A percentile compares a stretch with the other conserved stretches of the same genome.
Conservation (phyloP, 30 jellyfish, hydroid and myxozoan species). For the Turritopsis dohrnii region DNA sequence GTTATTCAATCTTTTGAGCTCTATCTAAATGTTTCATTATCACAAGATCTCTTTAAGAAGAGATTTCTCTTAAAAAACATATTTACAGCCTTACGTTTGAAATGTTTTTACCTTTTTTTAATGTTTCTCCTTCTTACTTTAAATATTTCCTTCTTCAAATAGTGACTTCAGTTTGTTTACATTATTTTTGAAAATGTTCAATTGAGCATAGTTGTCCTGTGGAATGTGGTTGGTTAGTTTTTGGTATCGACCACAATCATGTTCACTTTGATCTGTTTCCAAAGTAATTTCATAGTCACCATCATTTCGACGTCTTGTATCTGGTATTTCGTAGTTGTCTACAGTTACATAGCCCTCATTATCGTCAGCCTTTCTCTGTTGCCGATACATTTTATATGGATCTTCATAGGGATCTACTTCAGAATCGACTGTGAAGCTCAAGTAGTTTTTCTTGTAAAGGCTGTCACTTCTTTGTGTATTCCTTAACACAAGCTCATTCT, state of each 20-base stretch:
- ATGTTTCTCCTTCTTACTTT: too few species aligned
- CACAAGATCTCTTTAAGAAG: too few species aligned
- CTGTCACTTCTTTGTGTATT: not conserved
- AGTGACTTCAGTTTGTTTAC: not conserved
- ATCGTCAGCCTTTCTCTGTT: not conserved
- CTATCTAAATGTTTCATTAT: too few species aligned
- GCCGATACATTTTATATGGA: not conserved
- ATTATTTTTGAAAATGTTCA: not conserved
- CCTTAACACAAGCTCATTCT: not conserved
- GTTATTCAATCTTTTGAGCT: too few species aligned
- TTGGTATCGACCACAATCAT: not conserved
- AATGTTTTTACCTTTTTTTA: too few species aligned
- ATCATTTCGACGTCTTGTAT: not conserved
- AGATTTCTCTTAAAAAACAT: too few species aligned
- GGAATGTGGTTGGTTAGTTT: not conserved
- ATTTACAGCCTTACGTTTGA: too few species aligned
- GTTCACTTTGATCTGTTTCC: not conserved
- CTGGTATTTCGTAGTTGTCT: not conserved
- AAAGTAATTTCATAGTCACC: not conserved
- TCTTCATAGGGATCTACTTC: not conserved
- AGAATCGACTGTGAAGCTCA: not conserved
- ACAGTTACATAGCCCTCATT: not conserved
- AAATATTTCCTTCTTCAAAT: not conserved
- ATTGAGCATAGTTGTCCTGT: not conserved
- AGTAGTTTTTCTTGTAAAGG: not conserved